A percentile compares a stretch with the other conserved stretches of the same genome.
These are phyloP conservation scores for Leiothrix lutea DNA, from an alignment of 2,113 vertebrate genomes.

Conservation along the genomic window DNA sequence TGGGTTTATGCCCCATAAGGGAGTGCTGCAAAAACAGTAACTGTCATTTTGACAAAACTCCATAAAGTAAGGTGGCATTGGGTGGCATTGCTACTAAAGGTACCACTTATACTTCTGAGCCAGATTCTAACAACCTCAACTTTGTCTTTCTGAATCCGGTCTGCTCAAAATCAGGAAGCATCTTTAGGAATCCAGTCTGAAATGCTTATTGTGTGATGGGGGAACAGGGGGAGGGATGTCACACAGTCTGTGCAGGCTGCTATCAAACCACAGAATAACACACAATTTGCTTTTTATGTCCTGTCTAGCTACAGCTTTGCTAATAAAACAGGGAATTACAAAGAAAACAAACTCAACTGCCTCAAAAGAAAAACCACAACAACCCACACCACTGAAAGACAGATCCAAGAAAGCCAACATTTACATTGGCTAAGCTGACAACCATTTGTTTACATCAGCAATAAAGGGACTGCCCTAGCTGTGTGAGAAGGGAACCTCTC, in stretches of 20 bases:
- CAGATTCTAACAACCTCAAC: neutral
- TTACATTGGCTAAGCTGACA: neutral
- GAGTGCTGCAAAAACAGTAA: neutral
- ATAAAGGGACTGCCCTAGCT: neutral
- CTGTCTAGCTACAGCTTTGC: neutral
- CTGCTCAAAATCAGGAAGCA: neutral
- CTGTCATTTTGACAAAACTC: neutral
- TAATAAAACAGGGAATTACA: neutral
- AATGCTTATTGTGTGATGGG: neutral
- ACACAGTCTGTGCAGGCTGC: neutral
- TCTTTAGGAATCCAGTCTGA: neutral
- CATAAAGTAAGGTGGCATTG: neutral
- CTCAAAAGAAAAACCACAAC: neutral
- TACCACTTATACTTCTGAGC: neutral
- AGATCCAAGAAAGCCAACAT: neutral
- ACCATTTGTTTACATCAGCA: neutral
- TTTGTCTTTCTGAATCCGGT: neutral
- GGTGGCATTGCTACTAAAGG: neutral
- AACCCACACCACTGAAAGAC: neutral
- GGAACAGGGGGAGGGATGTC: neutral
- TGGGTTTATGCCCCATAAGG: neutral
- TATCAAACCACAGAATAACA: neutral
- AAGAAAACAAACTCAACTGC: neutral
- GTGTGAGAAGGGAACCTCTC: neutral
- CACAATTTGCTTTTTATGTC: neutral